Evolutionary conservation across 2,888 invertebrate species (phyloP).

Genomic region (Dysmachus trigonus): DNA sequence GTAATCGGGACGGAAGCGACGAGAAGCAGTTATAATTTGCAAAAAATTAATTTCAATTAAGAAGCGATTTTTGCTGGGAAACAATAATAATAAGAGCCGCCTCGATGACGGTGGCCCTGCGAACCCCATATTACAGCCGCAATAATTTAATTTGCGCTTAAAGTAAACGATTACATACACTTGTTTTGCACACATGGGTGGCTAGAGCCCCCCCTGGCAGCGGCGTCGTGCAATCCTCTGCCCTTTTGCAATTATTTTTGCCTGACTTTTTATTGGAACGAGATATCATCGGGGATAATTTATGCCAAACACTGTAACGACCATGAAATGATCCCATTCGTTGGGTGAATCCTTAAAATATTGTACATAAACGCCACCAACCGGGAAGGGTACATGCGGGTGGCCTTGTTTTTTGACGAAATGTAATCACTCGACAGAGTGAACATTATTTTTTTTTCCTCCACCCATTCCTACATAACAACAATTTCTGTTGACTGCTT

Average conservation of each 20-base stretch:
- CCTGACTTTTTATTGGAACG: neutral
- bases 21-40: slow-evolving; percentile 18
- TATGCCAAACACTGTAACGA: slow-evolving; percentile 15
- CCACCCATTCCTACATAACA: neutral
- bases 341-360: slow-evolving; percentile 34
- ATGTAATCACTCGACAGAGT: neutral
- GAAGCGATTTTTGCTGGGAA: slow-evolving; percentile 5
- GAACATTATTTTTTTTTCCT: slow-evolving; percentile 15
- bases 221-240: neutral
- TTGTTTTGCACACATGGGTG: slow-evolving; percentile 28
- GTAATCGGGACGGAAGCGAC: slow-evolving; percentile 11
- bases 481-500: neutral
- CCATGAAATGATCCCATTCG: slow-evolving; percentile 28
- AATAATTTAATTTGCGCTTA: slow-evolving; percentile 37
- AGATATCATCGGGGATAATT: neutral
- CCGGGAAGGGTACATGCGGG: neutral
- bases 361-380: neutral
- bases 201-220: neutral
- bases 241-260: neutral
- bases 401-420: slow-evolving; percentile 1
- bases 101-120: neutral
- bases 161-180: slow-evolving; percentile 20
- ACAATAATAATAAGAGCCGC: neutral
- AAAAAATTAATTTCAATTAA: slow-evolving; percentile 41
- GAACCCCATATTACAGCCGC: neutral